phyloP scores from a whole-genome alignment of 2,113 vertebrate species.

The Athene noctua region DNA sequence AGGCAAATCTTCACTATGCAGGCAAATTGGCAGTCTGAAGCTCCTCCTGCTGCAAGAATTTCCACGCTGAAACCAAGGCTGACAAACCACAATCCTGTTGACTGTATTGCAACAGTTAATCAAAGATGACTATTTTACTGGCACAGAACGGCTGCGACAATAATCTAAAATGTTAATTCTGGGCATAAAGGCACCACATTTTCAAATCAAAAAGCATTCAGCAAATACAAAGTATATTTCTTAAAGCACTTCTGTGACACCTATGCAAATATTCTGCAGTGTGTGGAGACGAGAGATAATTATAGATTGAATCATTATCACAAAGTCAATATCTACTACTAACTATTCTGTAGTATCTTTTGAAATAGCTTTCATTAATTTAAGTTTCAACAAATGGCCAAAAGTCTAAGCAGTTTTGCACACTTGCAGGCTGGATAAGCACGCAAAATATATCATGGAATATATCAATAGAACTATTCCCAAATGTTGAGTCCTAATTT shows the following conservation, averaged over 20 bases:
- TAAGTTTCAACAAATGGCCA: not conserved
- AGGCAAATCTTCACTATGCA: not conserved
- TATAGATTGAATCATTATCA: not conserved
- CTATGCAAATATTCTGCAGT: not conserved
- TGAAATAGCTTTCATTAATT: not conserved
- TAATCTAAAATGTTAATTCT: not conserved
- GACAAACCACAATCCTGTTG: not conserved
- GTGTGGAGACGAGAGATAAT: not conserved
- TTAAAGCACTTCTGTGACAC: not conserved
- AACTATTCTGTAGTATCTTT: not conserved
- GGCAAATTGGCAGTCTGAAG: not conserved
- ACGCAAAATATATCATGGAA: not conserved
- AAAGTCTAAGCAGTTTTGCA: not conserved
- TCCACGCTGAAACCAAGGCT: not conserved
- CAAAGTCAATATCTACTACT: not conserved
- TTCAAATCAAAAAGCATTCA: not conserved
- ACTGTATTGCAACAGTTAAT: not conserved
- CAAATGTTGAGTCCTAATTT: not conserved
- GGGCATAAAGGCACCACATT: not conserved
- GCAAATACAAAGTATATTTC: not conserved
- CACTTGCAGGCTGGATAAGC: not conserved
- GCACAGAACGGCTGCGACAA: not conserved
- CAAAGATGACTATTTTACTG: not conserved
- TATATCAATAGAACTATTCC: not conserved
- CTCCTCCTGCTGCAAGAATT: not conserved